phyloP scores from a whole-genome alignment of 2,113 vertebrate species.

The Ciconia boyciana region DNA sequence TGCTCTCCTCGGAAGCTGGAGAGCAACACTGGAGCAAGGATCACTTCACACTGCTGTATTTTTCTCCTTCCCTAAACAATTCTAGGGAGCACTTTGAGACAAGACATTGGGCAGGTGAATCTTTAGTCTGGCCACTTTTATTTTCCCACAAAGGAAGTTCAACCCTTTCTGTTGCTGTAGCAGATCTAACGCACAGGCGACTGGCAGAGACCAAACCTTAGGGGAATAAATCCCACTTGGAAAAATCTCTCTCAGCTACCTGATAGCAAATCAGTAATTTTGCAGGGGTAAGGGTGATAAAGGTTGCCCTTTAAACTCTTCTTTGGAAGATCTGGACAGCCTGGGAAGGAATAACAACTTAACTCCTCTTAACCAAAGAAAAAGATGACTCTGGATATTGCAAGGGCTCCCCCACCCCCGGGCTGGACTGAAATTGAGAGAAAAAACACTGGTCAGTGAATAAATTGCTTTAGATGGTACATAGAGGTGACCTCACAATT shows the following conservation, averaged over 20 bases:
- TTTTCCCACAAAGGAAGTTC: background rate
- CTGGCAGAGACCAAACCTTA: background rate
- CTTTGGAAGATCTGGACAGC: background rate
- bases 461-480: background rate
- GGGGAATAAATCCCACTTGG: background rate
- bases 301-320: background rate
- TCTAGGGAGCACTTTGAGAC: background rate
- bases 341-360: background rate
- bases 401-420: background rate
- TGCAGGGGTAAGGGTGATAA: background rate
- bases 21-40: background rate
- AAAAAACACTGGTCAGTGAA: conserved; percentile 1
- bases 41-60: background rate
- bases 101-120: background rate
- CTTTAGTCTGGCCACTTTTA: background rate
- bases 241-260: background rate
- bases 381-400: background rate
- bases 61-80: background rate
- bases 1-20: background rate
- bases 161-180: background rate
- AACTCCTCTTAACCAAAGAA: background rate
- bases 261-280: background rate
- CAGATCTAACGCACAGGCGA: background rate
- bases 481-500: background rate
- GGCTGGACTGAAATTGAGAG: background rate